Base-by-base conservation (phyloP, 2,888 invertebrate species). In the Tryphoninae sp. region DNA sequence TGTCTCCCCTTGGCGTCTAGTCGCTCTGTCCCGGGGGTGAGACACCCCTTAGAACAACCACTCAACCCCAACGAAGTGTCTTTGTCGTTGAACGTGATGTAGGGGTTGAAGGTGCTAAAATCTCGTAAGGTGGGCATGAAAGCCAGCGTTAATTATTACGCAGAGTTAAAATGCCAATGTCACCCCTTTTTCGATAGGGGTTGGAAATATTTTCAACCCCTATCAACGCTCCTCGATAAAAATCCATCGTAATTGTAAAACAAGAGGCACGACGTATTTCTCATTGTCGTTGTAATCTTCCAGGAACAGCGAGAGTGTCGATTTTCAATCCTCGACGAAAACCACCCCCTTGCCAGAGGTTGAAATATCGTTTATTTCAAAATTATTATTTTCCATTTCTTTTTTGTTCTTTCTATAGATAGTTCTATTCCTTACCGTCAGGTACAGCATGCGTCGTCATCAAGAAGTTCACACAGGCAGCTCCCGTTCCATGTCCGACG, bases 401-500 rank as follows among this genome's bases (percentile, higher is more conserved):
- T 45, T 9, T 6, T 11, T 45, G 3, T 11, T 45, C 13, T 45
- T 45, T 67, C 13, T 2, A 16, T 51, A 33, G 2, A 6, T 19
- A 33, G n/a, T 19, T 45, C 88, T 33, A 33, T 33, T 33, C 7
- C 93, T 94, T 92, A 97, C 98, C 97, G 94, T 97, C 96, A 16
- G 97, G 97, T 79, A 98, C 98, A 49, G 98, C 98, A 84, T 97
- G 96, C 42, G 98, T 98, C 49, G 98, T 97, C 92, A 98, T 95
- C 85, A 99, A 94, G 90, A 98, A 96, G 92, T 99, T 98, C 76
- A 98, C 98, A 89, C 98, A 96, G 1, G 98, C 98, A 0, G 98
- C 98, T 0, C 99, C 99, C 11, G 98, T 97, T 4, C 98, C 98
- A 89, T 99, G 98, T 0, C 99, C 99, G 91, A 98, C 95, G 22